Conservation (phyloP, 2,113 vertebrate species). For the Vanacampus margaritifer region DNA sequence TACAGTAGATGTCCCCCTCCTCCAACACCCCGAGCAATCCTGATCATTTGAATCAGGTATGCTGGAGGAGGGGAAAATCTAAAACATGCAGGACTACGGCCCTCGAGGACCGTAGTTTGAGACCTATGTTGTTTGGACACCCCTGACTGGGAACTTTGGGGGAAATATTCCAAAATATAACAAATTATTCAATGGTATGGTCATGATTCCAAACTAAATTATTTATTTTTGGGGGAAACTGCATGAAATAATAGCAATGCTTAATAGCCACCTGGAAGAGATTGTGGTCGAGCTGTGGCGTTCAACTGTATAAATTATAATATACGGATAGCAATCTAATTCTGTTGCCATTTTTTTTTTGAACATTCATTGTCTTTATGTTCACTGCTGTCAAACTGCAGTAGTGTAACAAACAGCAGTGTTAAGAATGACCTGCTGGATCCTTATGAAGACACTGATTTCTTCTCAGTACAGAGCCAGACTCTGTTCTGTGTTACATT, state of each 20-base stretch:
- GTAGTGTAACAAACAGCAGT: constrained; percentile 3
- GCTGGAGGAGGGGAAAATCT: no score
- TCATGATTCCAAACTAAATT: no score
- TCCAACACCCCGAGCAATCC: no score
- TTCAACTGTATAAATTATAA: background rate
- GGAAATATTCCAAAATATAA: background rate
- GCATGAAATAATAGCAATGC: background rate
- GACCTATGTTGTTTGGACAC: no score
- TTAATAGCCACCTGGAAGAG: background rate
- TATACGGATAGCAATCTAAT: background rate
- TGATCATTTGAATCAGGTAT: no score
- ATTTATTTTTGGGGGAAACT: no score
- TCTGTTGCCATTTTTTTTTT: no score
- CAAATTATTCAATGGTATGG: background rate
- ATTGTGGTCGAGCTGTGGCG: background rate
- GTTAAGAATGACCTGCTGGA: background rate
- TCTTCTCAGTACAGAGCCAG: background rate
- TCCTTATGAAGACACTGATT: constrained; percentile 1
- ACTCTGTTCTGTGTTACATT: constrained; percentile 5
- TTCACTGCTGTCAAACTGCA: background rate
- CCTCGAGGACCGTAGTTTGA: no score
- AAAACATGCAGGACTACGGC: no score
- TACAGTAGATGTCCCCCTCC: no score
- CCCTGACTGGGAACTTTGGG: no score
- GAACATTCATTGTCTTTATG: background rate